These are phyloP conservation scores for Habrosyne pyritoides DNA, from an alignment of 2,888 invertebrate species.

Conservation along the genomic window DNA sequence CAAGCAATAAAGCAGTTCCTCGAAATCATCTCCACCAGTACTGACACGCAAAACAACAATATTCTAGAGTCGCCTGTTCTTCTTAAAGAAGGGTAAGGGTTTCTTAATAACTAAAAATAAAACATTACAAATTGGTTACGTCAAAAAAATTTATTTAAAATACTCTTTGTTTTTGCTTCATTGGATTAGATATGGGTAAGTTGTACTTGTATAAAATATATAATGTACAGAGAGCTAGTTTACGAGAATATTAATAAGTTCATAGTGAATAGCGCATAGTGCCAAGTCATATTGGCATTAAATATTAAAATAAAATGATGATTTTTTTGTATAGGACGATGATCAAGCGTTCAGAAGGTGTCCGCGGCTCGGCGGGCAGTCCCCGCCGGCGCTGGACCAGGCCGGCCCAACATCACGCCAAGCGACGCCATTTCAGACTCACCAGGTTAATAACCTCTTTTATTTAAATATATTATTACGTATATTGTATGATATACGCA, in stretches of 20 bases:
- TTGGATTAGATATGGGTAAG: slow-evolving; percentile 76
- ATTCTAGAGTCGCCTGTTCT: slow-evolving; percentile 89
- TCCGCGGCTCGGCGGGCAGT: slow-evolving; percentile 85
- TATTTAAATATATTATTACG: neutral
- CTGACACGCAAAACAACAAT: slow-evolving; percentile 85
- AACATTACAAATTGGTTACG: neutral
- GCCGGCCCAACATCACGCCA: slow-evolving; percentile 90
- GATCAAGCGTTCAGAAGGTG: slow-evolving; percentile 94
- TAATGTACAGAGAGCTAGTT: too few relatives aligned
- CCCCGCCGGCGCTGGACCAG: slow-evolving; percentile 86
- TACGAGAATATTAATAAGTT: too few relatives aligned
- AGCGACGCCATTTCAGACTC: slow-evolving; percentile 93
- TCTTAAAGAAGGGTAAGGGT: slow-evolving; percentile 94
- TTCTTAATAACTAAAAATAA: neutral
- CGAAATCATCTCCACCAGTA: slow-evolving; percentile 93
- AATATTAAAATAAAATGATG: neutral
- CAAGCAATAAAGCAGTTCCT: slow-evolving; percentile 92
- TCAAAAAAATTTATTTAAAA: slow-evolving; percentile 8
- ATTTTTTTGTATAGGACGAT: slow-evolving; percentile 85
- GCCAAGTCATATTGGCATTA: too few relatives aligned
- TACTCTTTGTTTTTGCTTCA: slow-evolving; percentile 49
- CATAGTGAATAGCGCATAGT: too few relatives aligned
- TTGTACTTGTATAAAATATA: too few relatives aligned
- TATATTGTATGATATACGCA: neutral
- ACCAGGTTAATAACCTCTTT: slow-evolving; percentile 85